Evolutionary conservation across 1,140 invertebrate species (phyloP).

Genomic region (Bombus turneri): DNA sequence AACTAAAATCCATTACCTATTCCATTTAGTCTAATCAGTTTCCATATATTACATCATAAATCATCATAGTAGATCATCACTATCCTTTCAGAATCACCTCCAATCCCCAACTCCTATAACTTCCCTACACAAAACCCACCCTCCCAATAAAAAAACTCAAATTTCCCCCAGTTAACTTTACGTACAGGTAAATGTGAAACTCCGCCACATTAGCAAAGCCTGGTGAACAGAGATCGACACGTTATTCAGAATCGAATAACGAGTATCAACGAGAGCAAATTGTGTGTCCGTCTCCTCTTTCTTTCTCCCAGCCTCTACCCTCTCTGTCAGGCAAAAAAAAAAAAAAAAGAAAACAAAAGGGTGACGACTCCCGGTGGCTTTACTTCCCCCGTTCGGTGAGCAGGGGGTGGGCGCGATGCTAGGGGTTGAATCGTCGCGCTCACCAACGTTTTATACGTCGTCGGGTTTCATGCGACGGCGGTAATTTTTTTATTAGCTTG

Average conservation of each 20-base stretch:
- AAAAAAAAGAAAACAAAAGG: constrained; percentile 53
- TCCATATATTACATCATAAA: no score
- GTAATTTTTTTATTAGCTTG: constrained; percentile 80
- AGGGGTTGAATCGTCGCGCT: constrained; percentile 55
- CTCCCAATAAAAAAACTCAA: neutral
- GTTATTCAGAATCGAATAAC: constrained; percentile 43
- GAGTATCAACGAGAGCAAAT: constrained; percentile 40
- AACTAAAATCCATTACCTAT: no score
- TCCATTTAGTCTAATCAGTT: no score
- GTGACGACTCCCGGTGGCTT: constrained; percentile 55
- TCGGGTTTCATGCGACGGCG: constrained; percentile 72
- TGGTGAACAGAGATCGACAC: constrained; percentile 32
- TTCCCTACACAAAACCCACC: neutral
- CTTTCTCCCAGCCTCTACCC: neutral
- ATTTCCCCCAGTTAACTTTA: neutral
- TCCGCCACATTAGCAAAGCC: neutral
- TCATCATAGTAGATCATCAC: no score
- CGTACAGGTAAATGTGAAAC: neutral
- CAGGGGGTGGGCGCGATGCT: constrained; percentile 19
- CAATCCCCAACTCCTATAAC: neutral
- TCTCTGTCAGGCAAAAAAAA: constrained; percentile 34
- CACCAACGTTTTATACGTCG: constrained; percentile 74
- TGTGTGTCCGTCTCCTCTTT: neutral
- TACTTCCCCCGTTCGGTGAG: constrained; percentile 55
- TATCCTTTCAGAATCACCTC: neutral